These are phyloP conservation scores for Scyliorhinus canicula DNA, from an alignment of 2,797 vertebrate species.

Conservation along the genomic window DNA sequence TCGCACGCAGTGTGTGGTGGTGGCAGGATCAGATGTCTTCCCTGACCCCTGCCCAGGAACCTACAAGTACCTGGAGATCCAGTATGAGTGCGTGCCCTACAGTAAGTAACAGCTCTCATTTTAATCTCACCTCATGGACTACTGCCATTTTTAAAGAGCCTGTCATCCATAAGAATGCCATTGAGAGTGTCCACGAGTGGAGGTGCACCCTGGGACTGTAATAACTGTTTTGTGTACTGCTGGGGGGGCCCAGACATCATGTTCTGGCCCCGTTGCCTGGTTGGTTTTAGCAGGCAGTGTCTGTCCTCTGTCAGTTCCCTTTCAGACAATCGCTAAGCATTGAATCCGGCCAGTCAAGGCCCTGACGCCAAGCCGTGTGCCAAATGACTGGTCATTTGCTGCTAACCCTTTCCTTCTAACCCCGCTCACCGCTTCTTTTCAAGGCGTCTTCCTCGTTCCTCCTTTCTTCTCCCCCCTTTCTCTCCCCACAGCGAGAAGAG, in stretches of 20 bases:
- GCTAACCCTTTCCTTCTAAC: slow-evolving; percentile 14
- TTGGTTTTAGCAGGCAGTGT: background rate
- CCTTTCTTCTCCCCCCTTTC: background rate
- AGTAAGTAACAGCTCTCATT: slow-evolving; percentile 70
- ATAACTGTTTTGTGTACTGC: background rate
- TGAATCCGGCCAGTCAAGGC: background rate
- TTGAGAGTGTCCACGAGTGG: background rate
- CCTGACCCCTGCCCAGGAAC: slow-evolving; percentile 87
- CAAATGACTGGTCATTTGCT: background rate
- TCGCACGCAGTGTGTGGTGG: slow-evolving; percentile 86
- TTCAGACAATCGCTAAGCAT: background rate
- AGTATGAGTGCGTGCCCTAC: slow-evolving; percentile 92
- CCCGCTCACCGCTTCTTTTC: slow-evolving; percentile 26
- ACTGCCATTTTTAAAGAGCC: background rate
- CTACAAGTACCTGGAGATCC: slow-evolving; percentile 92
- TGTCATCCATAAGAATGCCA: background rate
- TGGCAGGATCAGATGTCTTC: slow-evolving; percentile 82
- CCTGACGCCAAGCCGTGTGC: background rate
- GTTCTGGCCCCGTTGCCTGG: background rate
- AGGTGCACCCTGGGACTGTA: background rate
- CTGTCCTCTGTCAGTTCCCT: background rate
- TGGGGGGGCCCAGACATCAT: background rate
- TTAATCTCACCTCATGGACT: background rate
- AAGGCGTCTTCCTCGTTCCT: background rate
- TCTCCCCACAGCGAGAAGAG: background rate